Conservation (phyloP, 2,888 invertebrate genomes). For the Melanostoma scalare region DNA sequence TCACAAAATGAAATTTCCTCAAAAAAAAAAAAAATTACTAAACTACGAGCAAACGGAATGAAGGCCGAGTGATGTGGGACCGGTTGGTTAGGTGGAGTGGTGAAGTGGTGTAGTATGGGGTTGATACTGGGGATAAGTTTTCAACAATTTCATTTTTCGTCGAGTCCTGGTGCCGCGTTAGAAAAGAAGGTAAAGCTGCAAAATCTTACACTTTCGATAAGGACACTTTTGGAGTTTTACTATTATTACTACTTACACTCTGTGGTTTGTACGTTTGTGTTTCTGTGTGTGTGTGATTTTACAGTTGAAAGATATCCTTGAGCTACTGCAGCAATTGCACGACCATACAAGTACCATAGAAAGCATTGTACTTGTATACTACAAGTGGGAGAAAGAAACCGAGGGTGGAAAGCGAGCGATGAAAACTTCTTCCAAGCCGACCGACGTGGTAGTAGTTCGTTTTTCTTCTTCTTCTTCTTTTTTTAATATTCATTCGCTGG, state of each 20-base stretch:
- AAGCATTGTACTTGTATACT: constrained; percentile 63
- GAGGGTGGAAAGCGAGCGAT: neutral
- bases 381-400: constrained; percentile 38
- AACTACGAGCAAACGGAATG: constrained; percentile 14
- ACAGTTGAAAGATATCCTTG: constrained; percentile 48
- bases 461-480: constrained; percentile 18
- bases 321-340: constrained; percentile 61
- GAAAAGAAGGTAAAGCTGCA: constrained; percentile 61
- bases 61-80: neutral
- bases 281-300: neutral
- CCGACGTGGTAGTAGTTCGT: neutral
- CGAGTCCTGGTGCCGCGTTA: constrained; percentile 9
- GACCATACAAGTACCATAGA: constrained; percentile 65
- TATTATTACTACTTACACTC: constrained; percentile 64
- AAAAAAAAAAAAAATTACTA: constrained; percentile 49
- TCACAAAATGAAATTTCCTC: constrained; percentile 61
- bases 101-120: no score
- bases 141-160: constrained; percentile 50
- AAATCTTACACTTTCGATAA: constrained; percentile 73
- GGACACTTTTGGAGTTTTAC: constrained; percentile 72
- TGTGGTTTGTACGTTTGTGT: constrained; percentile 26
- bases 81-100: no score
- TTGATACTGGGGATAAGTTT: constrained; percentile 46
- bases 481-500: constrained; percentile 64
- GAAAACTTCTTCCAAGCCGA: constrained; percentile 50